phyloP scores from a whole-genome alignment of 2,113 vertebrate species.

The Phylloscopus whistleri region DNA sequence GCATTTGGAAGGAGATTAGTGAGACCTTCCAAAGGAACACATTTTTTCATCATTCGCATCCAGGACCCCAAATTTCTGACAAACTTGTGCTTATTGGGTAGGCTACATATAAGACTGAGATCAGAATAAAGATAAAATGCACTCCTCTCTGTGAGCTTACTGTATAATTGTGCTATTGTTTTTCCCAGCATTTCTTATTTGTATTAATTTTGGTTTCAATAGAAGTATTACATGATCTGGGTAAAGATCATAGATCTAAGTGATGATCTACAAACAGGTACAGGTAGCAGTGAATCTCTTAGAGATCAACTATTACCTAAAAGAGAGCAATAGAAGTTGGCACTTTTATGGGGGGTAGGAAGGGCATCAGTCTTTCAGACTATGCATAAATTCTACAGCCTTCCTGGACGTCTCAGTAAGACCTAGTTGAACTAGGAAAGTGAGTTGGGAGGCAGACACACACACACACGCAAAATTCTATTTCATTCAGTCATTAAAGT shows the following conservation, averaged over 20 bases:
- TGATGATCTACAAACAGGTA: background rate
- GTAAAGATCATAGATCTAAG: background rate
- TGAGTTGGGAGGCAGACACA: background rate
- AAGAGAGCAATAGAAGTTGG: background rate
- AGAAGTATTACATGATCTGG: background rate
- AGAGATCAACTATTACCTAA: background rate
- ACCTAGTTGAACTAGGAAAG: background rate
- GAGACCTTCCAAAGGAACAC: rapidly evolving
- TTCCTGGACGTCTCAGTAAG: background rate
- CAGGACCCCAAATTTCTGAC: background rate
- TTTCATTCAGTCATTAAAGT: background rate
- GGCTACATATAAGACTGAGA: background rate
- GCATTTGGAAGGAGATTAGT: background rate
- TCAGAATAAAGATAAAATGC: background rate
- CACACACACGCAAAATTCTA: background rate
- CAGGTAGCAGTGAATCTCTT: background rate
- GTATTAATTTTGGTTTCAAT: background rate
- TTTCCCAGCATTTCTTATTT: background rate
- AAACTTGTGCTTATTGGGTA: background rate
- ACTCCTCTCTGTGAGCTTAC: background rate
- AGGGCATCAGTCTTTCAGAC: background rate
- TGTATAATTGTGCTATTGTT: background rate
- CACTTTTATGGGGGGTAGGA: background rate
- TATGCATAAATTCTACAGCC: background rate
- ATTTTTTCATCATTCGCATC: rapidly evolving